These are phyloP conservation scores for Eleutherodactylus coqui DNA, from an alignment of 2,797 vertebrate species.

Conservation along the genomic window DNA sequence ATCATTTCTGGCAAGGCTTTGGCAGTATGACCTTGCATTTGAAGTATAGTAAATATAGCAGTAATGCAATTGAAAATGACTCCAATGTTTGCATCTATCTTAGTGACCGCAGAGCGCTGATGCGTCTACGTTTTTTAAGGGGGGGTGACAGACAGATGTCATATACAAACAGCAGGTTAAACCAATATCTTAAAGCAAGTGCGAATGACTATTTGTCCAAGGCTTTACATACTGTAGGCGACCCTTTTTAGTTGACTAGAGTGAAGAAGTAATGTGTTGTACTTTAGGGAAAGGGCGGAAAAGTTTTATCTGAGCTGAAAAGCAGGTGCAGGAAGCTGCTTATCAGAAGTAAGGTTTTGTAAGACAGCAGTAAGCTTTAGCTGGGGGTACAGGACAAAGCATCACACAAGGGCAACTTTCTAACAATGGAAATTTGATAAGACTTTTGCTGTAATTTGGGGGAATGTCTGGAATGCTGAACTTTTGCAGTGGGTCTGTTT, in stretches of 20 bases:
- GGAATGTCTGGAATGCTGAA: constrained; percentile 50
- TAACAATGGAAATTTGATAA: constrained; percentile 38
- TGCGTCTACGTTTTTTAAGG: not conserved
- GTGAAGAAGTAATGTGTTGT: not conserved
- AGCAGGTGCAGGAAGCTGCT: not conserved
- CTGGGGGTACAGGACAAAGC: not conserved
- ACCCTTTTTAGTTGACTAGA: not conserved
- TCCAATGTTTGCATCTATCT: not conserved
- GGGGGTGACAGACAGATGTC: not conserved
- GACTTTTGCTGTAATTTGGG: constrained; percentile 49
- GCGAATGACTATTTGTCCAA: not conserved
- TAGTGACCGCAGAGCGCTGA: no score
- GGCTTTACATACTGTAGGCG: not conserved
- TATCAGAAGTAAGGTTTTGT: not conserved
- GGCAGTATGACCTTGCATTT: not conserved
- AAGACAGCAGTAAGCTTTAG: not conserved
- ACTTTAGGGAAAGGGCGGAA: not conserved
- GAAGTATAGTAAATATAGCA: not conserved
- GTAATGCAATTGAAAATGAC: not conserved
- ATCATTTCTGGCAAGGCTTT: not conserved
- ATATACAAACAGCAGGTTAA: not conserved
- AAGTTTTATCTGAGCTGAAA: not conserved
- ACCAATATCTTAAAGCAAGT: not conserved
- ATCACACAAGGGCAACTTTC: not conserved
- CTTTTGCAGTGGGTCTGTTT: constrained; percentile 36